A percentile compares a stretch with the other conserved stretches of the same genome.
Conservation (phyloP, 1,140 invertebrate species). For the Euwallacea similis region DNA sequence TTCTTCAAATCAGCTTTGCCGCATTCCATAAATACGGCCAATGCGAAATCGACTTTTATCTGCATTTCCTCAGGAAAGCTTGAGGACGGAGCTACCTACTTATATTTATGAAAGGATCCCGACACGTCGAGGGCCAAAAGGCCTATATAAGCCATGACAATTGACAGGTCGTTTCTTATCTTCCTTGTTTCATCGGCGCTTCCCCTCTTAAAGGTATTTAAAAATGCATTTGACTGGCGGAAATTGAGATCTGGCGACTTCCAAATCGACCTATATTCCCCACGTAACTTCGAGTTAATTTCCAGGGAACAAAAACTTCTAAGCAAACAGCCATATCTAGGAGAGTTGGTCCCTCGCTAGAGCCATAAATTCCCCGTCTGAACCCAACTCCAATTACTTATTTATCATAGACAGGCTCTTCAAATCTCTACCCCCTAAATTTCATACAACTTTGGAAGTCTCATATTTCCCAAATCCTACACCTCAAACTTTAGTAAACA, state of each 20-base stretch:
- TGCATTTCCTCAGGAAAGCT: not conserved
- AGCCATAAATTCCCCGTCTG: no score
- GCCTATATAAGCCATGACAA: not conserved
- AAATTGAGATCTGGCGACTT: not conserved
- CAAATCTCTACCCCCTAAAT: not conserved
- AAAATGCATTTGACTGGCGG: not conserved
- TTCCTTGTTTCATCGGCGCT: not conserved
- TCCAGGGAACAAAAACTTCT: not conserved
- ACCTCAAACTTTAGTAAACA: slow-evolving; percentile 4
- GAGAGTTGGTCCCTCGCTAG: no score
- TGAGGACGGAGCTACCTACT: not conserved
- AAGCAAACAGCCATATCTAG: no score
- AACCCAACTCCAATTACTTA: no score
- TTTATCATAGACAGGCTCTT: no score
- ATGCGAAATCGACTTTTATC: slow-evolving; percentile 1
- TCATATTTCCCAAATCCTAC: slow-evolving; percentile 4
- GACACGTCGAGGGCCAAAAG: not conserved
- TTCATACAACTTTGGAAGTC: not conserved
- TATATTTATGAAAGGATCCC: not conserved
- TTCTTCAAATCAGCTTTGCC: not conserved
- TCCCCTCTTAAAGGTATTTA: not conserved
- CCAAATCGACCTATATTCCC: no score
- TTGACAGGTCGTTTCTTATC: slow-evolving; percentile 3
- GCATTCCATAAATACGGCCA: not conserved
- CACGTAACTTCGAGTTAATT: not conserved